Evolutionary conservation across 2,888 invertebrate genomes (phyloP).

Genomic region (Platycheirus albimanus): DNA sequence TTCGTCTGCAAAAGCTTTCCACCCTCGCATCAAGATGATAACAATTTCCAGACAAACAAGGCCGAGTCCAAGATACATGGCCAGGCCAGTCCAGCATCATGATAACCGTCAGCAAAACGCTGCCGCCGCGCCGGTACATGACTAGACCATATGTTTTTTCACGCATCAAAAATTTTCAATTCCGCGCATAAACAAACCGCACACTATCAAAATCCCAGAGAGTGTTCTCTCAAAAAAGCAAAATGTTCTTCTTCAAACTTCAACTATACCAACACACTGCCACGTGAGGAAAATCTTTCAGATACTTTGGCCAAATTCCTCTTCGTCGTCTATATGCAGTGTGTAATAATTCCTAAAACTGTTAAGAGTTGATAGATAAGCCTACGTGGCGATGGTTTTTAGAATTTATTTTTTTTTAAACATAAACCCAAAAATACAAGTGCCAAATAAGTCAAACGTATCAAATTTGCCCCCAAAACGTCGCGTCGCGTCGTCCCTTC

Average conservation of each 20-base stretch:
- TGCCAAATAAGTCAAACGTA: constrained; percentile 49
- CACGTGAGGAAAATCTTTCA: constrained; percentile 23
- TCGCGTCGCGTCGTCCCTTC: too few relatives aligned
- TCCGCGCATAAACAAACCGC: constrained; percentile 76
- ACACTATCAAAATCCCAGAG: constrained; percentile 29
- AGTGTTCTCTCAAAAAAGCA: constrained; percentile 31
- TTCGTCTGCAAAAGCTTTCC: constrained; percentile 1
- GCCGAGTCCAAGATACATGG: constrained; percentile 15
- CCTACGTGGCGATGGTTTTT: constrained; percentile 42
- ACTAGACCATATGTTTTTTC: constrained; percentile 67
- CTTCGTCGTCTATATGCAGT: constrained; percentile 36
- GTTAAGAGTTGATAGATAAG: constrained; percentile 13
- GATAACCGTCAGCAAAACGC: constrained; percentile 6
- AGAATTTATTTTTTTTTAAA: constrained; percentile 39
- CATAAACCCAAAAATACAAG: constrained; percentile 32
- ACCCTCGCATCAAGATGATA: constrained; percentile 17
- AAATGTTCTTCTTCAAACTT: constrained; percentile 1
- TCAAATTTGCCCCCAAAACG: neutral
- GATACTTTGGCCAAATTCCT: constrained; percentile 16
- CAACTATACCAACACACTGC: neutral
- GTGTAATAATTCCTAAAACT: constrained; percentile 32
- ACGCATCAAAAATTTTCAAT: constrained; percentile 43
- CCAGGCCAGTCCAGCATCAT: constrained; percentile 22
- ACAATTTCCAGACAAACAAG: constrained; percentile 28
- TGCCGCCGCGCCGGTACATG: constrained; percentile 14